These are phyloP conservation scores for Fulica atra DNA, from an alignment of 2,113 vertebrate genomes.

Conservation along the genomic window DNA sequence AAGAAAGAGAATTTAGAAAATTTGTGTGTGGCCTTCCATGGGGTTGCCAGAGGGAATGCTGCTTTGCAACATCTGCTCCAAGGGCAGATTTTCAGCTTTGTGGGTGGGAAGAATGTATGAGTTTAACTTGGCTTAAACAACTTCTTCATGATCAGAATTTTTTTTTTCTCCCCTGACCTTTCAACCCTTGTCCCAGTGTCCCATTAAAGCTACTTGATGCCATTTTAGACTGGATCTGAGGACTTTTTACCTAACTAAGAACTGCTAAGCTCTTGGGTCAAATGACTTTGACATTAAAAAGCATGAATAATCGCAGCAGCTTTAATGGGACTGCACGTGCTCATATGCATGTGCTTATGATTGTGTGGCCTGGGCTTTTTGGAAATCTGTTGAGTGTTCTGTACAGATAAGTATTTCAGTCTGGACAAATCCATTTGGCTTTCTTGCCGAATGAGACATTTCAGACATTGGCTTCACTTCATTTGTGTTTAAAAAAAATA, in stretches of 20 bases:
- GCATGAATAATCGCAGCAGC: not conserved
- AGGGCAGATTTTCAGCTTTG: not conserved
- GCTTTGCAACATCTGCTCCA: conserved; percentile 22
- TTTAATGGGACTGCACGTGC: not conserved
- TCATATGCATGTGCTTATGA: accelerated
- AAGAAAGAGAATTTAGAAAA: not conserved
- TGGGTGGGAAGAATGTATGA: not conserved
- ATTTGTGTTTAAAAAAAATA: not conserved
- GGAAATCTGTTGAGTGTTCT: not conserved
- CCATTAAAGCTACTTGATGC: not conserved
- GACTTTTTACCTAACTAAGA: not conserved
- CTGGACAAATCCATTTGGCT: not conserved
- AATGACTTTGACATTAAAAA: not conserved
- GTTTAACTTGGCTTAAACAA: not conserved
- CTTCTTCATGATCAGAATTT: not conserved
- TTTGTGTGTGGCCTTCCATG: not conserved
- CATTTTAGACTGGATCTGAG: not conserved
- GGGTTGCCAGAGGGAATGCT: not conserved
- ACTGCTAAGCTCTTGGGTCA: not conserved
- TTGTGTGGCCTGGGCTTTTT: not conserved
- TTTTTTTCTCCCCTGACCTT: not conserved
- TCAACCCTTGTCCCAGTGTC: not conserved
- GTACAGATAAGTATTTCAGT: not conserved
- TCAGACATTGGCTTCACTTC: not conserved
- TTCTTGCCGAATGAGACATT: not conserved